These are phyloP conservation scores for Hedychridium roseum DNA, from an alignment of 2,888 invertebrate genomes.

Conservation along the genomic window DNA sequence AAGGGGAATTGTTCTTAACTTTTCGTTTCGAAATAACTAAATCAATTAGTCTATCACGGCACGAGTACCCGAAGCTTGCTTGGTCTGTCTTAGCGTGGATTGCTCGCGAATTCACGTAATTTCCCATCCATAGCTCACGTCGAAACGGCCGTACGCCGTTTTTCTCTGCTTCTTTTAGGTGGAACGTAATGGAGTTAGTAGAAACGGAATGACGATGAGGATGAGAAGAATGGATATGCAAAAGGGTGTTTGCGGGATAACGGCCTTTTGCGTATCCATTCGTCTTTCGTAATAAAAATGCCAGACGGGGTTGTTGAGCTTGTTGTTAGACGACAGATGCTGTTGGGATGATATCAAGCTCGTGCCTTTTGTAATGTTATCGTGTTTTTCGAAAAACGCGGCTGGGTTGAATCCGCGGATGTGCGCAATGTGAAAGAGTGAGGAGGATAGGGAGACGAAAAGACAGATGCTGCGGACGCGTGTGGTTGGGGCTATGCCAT, in stretches of 20 bases:
- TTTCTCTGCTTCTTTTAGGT: too few species aligned
- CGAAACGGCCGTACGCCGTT: slow-evolving; percentile 11
- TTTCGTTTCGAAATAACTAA: slow-evolving; percentile 46
- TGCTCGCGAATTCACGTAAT: slow-evolving; percentile 34
- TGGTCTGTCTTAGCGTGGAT: neutral
- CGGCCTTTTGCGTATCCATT: too few species aligned
- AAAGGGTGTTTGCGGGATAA: too few species aligned
- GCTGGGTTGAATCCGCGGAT: neutral
- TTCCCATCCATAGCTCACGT: slow-evolving; percentile 18
- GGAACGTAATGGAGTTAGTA: too few species aligned
- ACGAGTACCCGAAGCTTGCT: neutral
- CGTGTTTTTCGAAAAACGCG: neutral
- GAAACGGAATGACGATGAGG: too few species aligned
- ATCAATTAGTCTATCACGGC: slow-evolving; percentile 43
- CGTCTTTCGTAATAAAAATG: too few species aligned
- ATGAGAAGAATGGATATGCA: too few species aligned
- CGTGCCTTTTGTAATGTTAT: slow-evolving; percentile 6
- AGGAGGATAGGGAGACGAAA: neutral
- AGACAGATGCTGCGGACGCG: neutral
- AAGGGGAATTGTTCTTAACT: slow-evolving; percentile 45
- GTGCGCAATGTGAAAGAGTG: slow-evolving; percentile 1
- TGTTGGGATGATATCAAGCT: slow-evolving; percentile 14
- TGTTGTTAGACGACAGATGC: too few species aligned
- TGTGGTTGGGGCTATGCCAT: too few species aligned
- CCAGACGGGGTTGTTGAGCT: too few species aligned